Conservation (phyloP, 2,113 vertebrate species). For the Poeciliopsis turrubarensis region DNA sequence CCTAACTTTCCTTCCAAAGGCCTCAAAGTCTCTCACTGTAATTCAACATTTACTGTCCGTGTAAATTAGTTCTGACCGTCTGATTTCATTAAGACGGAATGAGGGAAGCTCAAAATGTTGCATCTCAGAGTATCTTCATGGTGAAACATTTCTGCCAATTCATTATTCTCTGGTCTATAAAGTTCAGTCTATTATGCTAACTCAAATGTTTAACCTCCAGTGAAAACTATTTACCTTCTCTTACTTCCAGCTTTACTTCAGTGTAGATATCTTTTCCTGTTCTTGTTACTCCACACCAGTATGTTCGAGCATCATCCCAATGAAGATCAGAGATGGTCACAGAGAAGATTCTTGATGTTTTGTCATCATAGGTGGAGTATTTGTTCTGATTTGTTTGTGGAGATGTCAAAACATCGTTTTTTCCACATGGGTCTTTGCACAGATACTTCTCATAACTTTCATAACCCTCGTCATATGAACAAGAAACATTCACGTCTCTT, state of each 20-base stretch:
- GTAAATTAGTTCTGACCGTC: too few relatives aligned
- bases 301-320: background rate
- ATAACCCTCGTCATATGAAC: slow-evolving; percentile 6
- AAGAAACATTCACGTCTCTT: slow-evolving; percentile 2
- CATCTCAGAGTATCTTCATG: too few relatives aligned
- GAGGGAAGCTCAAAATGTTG: too few relatives aligned
- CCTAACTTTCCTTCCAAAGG: too few relatives aligned
- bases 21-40: too few relatives aligned
- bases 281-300: slow-evolving; percentile 46
- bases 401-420: slow-evolving; percentile 13
- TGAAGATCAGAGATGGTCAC: slow-evolving; percentile 24
- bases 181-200: too few relatives aligned
- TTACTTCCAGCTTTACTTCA: slow-evolving; percentile 28
- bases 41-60: too few relatives aligned
- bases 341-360: background rate
- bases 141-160: too few relatives aligned
- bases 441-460: slow-evolving; percentile 47
- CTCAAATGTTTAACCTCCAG: too few relatives aligned
- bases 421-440: slow-evolving; percentile 22
- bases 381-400: background rate
- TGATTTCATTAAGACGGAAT: too few relatives aligned
- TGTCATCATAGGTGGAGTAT: slow-evolving; percentile 27
- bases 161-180: too few relatives aligned
- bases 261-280: slow-evolving; percentile 17
- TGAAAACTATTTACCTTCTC: slow-evolving; percentile 11